Base-by-base conservation (phyloP, 2,797 vertebrate species). In the Pelodytes ibericus region DNA sequence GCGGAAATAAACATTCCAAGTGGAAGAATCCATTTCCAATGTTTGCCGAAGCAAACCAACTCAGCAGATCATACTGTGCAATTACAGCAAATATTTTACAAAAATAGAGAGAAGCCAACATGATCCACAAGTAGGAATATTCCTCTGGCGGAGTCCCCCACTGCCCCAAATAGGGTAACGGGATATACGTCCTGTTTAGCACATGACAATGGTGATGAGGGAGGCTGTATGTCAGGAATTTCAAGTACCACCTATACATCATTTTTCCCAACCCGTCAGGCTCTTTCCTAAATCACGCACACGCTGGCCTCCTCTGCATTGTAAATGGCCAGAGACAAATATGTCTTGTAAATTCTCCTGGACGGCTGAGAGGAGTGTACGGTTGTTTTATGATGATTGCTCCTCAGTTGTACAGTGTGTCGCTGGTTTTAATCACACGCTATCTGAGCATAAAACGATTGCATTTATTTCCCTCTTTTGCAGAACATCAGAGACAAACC, bases 371-470 rank as follows among this genome's bases (percentile, higher is more conserved):
- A 16, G 53, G 62, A 53, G n/a, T n/a, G n/a, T 53, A 44, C 39
- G 53, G 70, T 70, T 44, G 41, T 39, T 64, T 61, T 59, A 16
- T 56, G 74, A 70, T 75, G 53, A 41, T 62, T 53, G 26, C 62
- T 58, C 41, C 44, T 49, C 18, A 0, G 33, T 60, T 60, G 74
- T 39, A 53, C 65, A 70, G 59, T 41, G 27, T 49, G 67, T 47
- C 60, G 74, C 25, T 20, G 22, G 59, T 70, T 75, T 75, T 56
- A 36, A 68, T 68, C 68, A 31, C 66, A 56, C 53, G 36, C 41
- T 68, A 61, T 29, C 25, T 57, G 62, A 70, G 66, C 65, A 70
- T 61, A 70, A 75, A 69, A 75, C 62, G 57, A 53, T 64, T 68
- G 56, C 26, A 18, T 53, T 70, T 41, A 53, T 69, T 69, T 67